phyloP scores from a whole-genome alignment of 2,113 vertebrate genomes.

The Xiphophorus maculatus region DNA sequence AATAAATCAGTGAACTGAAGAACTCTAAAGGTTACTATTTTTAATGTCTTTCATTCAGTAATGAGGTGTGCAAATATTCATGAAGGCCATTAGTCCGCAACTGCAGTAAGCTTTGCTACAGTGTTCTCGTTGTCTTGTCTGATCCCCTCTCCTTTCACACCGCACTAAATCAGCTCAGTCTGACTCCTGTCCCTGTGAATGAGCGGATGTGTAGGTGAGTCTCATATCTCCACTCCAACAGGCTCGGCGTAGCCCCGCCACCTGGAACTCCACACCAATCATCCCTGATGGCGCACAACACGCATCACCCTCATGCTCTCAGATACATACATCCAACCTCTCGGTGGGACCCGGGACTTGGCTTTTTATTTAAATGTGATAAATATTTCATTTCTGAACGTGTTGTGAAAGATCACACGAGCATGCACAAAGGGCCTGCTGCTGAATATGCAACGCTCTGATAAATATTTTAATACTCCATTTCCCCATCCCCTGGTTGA shows the following conservation, averaged over 20 bases:
- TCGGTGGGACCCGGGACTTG: slow-evolving; percentile 49
- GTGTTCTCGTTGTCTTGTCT: slow-evolving; percentile 36
- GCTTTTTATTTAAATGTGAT: slow-evolving; percentile 83
- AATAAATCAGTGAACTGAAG: background rate
- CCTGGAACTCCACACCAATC: slow-evolving; percentile 65
- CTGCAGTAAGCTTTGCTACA: background rate
- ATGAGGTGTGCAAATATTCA: background rate
- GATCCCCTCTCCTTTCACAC: slow-evolving; percentile 44
- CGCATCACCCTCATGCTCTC: slow-evolving; percentile 39
- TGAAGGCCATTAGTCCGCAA: slow-evolving; percentile 6
- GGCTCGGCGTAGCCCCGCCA: slow-evolving; percentile 58
- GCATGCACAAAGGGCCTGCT: slow-evolving; percentile 79
- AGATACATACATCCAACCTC: slow-evolving; percentile 24
- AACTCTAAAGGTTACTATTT: background rate
- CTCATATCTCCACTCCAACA: slow-evolving; percentile 72
- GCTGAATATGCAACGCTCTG: slow-evolving; percentile 81
- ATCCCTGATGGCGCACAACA: slow-evolving; percentile 58
- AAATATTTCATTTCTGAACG: slow-evolving; percentile 84
- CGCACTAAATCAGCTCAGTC: slow-evolving; percentile 45
- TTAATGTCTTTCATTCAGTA: background rate
- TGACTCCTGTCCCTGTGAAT: slow-evolving; percentile 62
- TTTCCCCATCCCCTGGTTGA: slow-evolving; percentile 76
- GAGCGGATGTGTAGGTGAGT: slow-evolving; percentile 61
- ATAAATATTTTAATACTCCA: slow-evolving; percentile 84
- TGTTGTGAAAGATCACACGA: slow-evolving; percentile 82